These are phyloP conservation scores for Erynnis tages DNA, from an alignment of 2,888 invertebrate genomes.

Conservation along the genomic window DNA sequence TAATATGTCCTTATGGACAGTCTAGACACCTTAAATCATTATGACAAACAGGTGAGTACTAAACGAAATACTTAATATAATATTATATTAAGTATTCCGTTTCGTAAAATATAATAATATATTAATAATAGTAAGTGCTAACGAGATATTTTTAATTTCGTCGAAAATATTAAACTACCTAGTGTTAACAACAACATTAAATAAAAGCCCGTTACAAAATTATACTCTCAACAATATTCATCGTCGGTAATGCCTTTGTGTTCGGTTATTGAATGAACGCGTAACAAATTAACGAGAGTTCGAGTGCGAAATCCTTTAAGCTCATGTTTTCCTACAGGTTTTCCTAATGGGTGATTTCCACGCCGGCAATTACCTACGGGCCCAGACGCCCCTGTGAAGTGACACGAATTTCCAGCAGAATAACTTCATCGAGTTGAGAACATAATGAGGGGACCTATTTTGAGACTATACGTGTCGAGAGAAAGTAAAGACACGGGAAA, in stretches of 20 bases:
- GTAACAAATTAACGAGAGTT: slow-evolving; percentile 39
- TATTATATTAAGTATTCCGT: too few species aligned
- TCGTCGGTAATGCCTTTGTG: neutral
- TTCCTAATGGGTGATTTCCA: slow-evolving; percentile 65
- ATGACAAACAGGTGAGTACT: too few species aligned
- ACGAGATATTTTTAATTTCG: too few species aligned
- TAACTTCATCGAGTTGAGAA: slow-evolving; percentile 45
- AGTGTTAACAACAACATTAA: too few species aligned
- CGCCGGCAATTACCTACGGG: slow-evolving; percentile 51
- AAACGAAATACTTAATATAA: too few species aligned
- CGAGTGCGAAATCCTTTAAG: slow-evolving; percentile 55
- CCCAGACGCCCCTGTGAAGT: slow-evolving; percentile 45
- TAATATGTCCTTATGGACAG: too few species aligned
- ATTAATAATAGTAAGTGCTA: too few species aligned
- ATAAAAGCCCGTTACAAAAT: too few species aligned
- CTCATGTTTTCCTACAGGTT: slow-evolving; percentile 55
- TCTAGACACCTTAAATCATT: too few species aligned
- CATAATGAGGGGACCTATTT: slow-evolving; percentile 29
- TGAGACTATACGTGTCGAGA: neutral
- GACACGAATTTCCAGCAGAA: slow-evolving; percentile 63
- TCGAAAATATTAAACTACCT: too few species aligned
- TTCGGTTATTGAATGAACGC: slow-evolving; percentile 18
- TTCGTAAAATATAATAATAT: too few species aligned
- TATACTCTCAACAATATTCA: slow-evolving; percentile 1
- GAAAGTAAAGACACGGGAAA: too few species aligned